A percentile compares a stretch with the other conserved stretches of the same genome.
Evolutionary conservation across 2,113 vertebrate genomes (phyloP).

Genomic region (Psophia crepitans): DNA sequence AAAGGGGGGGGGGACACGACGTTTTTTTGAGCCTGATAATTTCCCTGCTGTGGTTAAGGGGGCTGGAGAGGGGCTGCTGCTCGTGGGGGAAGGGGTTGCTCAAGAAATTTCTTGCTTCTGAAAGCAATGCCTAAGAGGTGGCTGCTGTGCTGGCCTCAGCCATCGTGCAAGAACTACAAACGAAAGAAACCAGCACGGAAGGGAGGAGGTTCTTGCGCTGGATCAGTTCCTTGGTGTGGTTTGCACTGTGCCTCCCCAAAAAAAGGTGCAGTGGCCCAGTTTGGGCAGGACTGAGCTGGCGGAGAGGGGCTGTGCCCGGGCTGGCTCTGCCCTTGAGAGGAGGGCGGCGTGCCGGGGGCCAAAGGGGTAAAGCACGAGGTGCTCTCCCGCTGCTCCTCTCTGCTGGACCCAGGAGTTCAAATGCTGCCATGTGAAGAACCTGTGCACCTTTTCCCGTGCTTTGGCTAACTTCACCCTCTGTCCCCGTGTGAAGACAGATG

Average conservation of each 20-base stretch:
- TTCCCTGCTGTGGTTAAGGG: neutral
- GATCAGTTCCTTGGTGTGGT: neutral
- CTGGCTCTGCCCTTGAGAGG: neutral
- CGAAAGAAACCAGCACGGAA: neutral
- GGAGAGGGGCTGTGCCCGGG: neutral
- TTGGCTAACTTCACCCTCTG: neutral
- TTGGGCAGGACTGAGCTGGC: neutral
- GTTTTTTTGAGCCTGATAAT: neutral
- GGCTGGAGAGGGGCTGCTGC: neutral
- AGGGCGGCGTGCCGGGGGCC: neutral
- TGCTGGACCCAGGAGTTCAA: neutral
- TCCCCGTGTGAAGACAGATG: neutral
- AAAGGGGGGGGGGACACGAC: neutral
- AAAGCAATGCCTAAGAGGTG: neutral
- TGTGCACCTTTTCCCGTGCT: neutral
- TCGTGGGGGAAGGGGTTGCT: neutral
- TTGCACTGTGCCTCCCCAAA: neutral
- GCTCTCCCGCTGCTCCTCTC: neutral
- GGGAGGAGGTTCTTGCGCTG: neutral
- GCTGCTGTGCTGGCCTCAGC: neutral
- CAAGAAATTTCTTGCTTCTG: neutral
- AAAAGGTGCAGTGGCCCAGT: neutral
- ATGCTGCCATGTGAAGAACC: neutral
- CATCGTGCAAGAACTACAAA: neutral
- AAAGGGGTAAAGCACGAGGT: neutral